Conservation (phyloP, 2,888 invertebrate species). For the Neoaliturus tenellus region DNA sequence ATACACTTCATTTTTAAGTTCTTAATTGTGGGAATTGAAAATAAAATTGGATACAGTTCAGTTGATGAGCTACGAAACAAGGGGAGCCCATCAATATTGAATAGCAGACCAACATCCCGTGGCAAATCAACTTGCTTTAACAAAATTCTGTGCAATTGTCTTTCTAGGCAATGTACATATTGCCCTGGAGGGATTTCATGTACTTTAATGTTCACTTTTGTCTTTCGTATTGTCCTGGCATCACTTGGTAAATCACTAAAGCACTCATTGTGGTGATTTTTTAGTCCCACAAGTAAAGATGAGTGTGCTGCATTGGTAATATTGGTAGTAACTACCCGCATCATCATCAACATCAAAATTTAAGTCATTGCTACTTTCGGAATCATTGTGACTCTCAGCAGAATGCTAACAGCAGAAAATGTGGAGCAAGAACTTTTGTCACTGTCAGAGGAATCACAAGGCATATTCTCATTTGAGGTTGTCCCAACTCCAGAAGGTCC, state of each 20-base stretch:
- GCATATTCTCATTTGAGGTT: too few species aligned
- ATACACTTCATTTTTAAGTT: background rate
- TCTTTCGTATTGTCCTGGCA: background rate
- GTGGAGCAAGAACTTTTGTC: too few species aligned
- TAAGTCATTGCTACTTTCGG: background rate
- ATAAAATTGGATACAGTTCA: background rate
- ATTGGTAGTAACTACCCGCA: background rate
- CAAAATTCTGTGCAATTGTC: too few species aligned
- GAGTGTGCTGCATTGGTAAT: background rate
- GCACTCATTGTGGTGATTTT: background rate
- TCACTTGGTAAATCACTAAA: constrained; percentile 6
- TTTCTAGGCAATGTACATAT: background rate
- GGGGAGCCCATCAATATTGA: constrained; percentile 53
- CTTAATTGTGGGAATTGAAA: background rate
- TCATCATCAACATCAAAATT: background rate
- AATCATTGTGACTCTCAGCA: background rate
- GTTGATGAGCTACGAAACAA: constrained; percentile 21
- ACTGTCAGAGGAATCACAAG: too few species aligned
- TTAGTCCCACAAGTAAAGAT: background rate
- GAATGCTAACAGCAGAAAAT: background rate
- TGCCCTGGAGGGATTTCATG: constrained; percentile 21
- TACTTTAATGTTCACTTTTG: background rate
- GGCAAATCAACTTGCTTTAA: too few species aligned
- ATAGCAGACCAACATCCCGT: too few species aligned
- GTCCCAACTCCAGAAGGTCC: too few species aligned